A percentile compares a stretch with the other conserved stretches of the same genome.
These are phyloP conservation scores for Cotesia chilonis DNA, from an alignment of 1,140 invertebrate genomes.

Conservation along the genomic window DNA sequence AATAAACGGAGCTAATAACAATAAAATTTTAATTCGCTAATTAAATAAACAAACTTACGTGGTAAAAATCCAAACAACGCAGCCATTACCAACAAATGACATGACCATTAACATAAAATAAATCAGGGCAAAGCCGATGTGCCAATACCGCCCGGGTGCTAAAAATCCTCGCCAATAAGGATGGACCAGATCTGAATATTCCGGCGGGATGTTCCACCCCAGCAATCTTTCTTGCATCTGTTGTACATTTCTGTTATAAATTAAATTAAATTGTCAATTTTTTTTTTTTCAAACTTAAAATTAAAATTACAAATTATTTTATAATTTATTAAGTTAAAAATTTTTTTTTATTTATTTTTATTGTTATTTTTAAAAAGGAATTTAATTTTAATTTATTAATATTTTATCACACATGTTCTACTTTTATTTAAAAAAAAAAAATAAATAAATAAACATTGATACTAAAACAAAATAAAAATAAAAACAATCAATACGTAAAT, in stretches of 20 bases:
- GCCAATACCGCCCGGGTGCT: conserved; percentile 76
- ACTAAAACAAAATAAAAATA: not conserved
- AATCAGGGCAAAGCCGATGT: conserved; percentile 76
- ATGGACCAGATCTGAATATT: conserved; percentile 74
- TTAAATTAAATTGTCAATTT: conserved; percentile 11
- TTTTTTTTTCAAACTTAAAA: not conserved
- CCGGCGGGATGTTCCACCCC: conserved; percentile 76
- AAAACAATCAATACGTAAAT: not conserved
- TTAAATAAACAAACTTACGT: conserved; percentile 68
- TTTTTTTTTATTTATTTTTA: too few relatives aligned
- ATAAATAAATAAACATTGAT: not conserved
- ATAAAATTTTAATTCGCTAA: conserved; percentile 5
- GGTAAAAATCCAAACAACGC: conserved; percentile 84
- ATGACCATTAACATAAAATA: conserved; percentile 76
- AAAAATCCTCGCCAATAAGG: conserved; percentile 77
- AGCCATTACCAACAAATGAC: conserved; percentile 78
- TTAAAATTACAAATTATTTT: not conserved
- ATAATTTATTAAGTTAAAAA: too few relatives aligned
- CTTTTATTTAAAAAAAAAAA: not conserved
- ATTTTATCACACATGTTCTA: too few relatives aligned
- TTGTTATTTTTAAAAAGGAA: too few relatives aligned
- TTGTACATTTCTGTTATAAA: conserved; percentile 42
- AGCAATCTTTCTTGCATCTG: conserved; percentile 62
- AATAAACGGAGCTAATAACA: not conserved
- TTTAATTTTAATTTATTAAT: too few relatives aligned